Evolutionary conservation across 1,140 invertebrate genomes (phyloP).

Genomic region (Drosophila navojoa): DNA sequence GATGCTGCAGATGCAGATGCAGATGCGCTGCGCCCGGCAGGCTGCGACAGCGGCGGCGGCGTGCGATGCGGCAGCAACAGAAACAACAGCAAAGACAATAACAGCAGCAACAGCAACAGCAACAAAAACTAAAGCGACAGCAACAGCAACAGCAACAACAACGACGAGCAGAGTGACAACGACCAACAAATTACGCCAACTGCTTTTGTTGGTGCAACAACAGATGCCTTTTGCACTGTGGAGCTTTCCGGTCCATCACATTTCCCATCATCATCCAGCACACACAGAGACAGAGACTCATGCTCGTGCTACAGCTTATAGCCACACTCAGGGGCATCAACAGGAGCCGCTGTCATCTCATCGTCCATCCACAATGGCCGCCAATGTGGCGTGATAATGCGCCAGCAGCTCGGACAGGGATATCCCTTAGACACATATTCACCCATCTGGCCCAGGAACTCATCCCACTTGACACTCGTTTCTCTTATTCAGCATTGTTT

Average conservation of each 20-base stretch:
- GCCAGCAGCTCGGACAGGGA: constrained; percentile 8
- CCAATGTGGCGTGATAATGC: constrained; percentile 77
- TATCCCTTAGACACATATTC: not conserved
- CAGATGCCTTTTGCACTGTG: constrained; percentile 81
- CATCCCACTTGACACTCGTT: not conserved
- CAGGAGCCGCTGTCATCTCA: constrained; percentile 13
- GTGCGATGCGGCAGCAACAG: constrained; percentile 17
- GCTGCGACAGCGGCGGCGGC: constrained; percentile 14
- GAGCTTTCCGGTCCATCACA: constrained; percentile 80
- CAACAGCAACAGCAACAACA: constrained; percentile 42
- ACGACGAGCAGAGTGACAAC: constrained; percentile 39
- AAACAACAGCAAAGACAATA: too few relatives aligned
- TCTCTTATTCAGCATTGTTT: not conserved
- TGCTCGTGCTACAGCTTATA: constrained; percentile 26
- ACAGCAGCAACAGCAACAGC: not conserved
- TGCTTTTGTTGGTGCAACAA: constrained; percentile 78
- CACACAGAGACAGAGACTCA: constrained; percentile 6
- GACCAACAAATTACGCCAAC: constrained; percentile 78
- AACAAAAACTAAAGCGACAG: constrained; percentile 28
- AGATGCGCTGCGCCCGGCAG: constrained; percentile 62
- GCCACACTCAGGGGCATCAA: constrained; percentile 33
- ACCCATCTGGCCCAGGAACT: not conserved
- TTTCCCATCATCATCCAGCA: constrained; percentile 66
- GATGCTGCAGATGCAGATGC: constrained; percentile 58
- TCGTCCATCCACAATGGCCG: constrained; percentile 62